These are phyloP conservation scores for Meriones psammophilus DNA, from an alignment of 2,797 vertebrate genomes.

Conservation along the genomic window DNA sequence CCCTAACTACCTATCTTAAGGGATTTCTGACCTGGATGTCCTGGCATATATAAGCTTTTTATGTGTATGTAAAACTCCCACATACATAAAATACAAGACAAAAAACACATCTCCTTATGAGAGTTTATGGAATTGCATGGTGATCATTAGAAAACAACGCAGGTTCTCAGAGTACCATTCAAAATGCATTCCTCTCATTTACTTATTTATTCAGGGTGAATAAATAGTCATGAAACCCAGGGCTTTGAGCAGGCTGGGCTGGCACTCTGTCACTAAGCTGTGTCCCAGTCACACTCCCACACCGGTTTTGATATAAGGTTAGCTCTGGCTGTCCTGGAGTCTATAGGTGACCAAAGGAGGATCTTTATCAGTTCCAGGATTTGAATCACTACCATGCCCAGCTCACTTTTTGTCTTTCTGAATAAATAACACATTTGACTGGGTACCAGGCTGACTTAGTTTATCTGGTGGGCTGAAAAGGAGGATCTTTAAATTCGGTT, in stretches of 20 bases:
- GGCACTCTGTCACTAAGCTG: not conserved
- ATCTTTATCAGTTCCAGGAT: no score
- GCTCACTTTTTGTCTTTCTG: no score
- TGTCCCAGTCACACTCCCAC: not conserved
- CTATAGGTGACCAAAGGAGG: no score
- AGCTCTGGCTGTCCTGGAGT: no score
- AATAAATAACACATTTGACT: no score
- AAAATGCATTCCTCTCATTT: slow-evolving; percentile 13
- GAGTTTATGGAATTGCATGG: not conserved
- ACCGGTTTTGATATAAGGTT: slow-evolving; percentile 6
- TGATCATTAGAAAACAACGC: not conserved
- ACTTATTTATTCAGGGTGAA: not conserved
- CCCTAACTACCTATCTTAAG: slow-evolving; percentile 26
- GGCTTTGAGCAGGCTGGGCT: not conserved
- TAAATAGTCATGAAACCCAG: not conserved
- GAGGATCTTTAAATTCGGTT: not conserved
- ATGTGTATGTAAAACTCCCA: not conserved
- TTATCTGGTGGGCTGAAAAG: not conserved
- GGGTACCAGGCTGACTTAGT: no score
- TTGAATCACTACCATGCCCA: no score
- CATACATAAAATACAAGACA: not conserved
- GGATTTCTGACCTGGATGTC: not conserved
- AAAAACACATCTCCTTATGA: not conserved
- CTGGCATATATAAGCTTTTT: not conserved
- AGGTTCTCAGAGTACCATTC: not conserved